phyloP scores from a whole-genome alignment of 2,888 invertebrate genomes.

The Hoplodrina ambigua region DNA sequence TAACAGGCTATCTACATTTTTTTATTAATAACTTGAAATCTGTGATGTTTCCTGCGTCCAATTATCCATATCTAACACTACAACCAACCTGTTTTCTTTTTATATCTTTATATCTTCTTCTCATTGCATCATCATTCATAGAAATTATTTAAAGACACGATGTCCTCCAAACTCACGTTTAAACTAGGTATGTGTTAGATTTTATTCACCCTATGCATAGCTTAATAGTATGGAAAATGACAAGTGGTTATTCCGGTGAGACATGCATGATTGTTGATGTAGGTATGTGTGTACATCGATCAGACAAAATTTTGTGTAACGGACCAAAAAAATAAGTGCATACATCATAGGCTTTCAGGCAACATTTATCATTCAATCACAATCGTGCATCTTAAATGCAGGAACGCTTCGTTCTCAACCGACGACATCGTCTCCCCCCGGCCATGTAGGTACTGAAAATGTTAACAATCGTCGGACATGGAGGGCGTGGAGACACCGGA shows the following conservation, averaged over 20 bases:
- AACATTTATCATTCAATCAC: constrained; percentile 84
- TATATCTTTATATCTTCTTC: too few relatives aligned
- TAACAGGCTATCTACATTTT: constrained; percentile 40
- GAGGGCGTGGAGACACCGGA: constrained; percentile 67
- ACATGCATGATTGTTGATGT: constrained; percentile 81
- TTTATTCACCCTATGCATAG: constrained; percentile 13
- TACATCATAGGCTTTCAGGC: constrained; percentile 83
- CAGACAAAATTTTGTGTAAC: constrained; percentile 67
- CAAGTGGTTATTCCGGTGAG: constrained; percentile 70
- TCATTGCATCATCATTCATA: constrained; percentile 7
- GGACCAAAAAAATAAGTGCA: constrained; percentile 77
- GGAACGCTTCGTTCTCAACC: constrained; percentile 53
- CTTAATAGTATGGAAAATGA: constrained; percentile 48
- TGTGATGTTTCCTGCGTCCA: constrained; percentile 17
- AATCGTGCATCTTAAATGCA: constrained; percentile 78
- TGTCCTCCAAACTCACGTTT: constrained; percentile 24
- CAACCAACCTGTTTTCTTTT: constrained; percentile 46
- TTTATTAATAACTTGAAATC: constrained; percentile 16
- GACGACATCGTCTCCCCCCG: constrained; percentile 55
- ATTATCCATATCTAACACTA: constrained; percentile 32
- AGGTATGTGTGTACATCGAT: constrained; percentile 72
- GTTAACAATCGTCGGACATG: constrained; percentile 63
- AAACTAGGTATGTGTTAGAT: constrained; percentile 1
- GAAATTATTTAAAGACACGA: constrained; percentile 1
- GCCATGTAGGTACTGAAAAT: constrained; percentile 44